Evolutionary conservation across 1,140 invertebrate genomes (phyloP).

Genomic region (Eciton burchellii): DNA sequence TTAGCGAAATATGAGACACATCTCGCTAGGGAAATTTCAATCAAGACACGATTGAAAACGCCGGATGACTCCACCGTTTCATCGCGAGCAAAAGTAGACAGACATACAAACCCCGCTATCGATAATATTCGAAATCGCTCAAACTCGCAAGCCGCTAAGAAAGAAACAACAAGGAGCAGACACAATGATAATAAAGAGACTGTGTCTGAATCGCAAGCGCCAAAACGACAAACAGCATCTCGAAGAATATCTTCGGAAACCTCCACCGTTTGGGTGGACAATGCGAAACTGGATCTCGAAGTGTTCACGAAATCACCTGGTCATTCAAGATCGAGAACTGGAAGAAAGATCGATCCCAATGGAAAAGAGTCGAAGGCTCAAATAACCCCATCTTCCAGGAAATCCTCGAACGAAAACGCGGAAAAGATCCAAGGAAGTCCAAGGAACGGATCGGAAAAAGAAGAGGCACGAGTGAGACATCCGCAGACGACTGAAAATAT

Average conservation of each 20-base stretch:
- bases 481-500: not conserved
- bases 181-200: constrained; percentile 4
- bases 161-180: not conserved
- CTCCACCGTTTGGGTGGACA: not conserved
- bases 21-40: constrained; percentile 3
- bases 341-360: constrained; percentile 76
- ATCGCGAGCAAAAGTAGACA: not conserved
- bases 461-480: not conserved
- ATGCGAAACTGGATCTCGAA: constrained; percentile 45
- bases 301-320: constrained; percentile 65
- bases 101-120: not conserved
- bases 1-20: constrained; percentile 21
- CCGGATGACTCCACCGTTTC: not conserved
- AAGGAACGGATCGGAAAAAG: not conserved
- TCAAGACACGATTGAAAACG: constrained; percentile 1
- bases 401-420: constrained; percentile 32
- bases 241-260: constrained; percentile 23
- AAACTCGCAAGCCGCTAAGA: not conserved
- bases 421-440: not conserved
- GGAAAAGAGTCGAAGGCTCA: constrained; percentile 69
- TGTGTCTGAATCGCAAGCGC: not conserved
- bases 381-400: constrained; percentile 54
- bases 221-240: not conserved
- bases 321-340: constrained; percentile 72
- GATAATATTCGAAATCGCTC: constrained; percentile 25